Evolutionary conservation across 2,113 vertebrate species (phyloP), one percentile per base, ranked within the genome.

Genomic region (Nesoenas mayeri): DNA sequence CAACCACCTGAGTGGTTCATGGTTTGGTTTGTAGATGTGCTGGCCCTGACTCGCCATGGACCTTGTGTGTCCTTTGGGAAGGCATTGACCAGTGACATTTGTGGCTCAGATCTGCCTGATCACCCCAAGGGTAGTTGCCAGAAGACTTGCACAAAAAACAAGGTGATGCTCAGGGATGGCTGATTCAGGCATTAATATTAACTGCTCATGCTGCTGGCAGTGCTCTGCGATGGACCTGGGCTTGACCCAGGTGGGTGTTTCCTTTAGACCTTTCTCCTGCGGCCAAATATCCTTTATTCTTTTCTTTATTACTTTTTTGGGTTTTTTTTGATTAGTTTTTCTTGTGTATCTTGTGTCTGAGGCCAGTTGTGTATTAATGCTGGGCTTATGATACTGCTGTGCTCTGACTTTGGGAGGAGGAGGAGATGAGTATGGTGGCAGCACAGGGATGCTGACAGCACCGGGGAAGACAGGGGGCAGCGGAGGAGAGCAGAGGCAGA

Each of bases 401-500:
- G 56, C 26, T 91, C 34, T 74, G 83, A 19, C 61, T 83, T 78
- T 53, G 38, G 48, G 36, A 83, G 51, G 61, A 88, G 72, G 50
- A 74, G 44, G 48, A 74, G 66, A 15, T 54, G 77, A 21, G 40
- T 15, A 26, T 0, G 0, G 42, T n/a, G 48, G 79, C 75, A 90
- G 90, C 51, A 34, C 15, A 5, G 73, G 92, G 75, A 90, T 94
- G 85, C 56, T 70, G 72, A 66, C 69, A 50, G 82, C 85, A 86
- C 16, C 48, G 85, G 83, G 51, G 79, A 95, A 94, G 87, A 79
- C 73, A 96, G 91, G 79, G 92, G 85, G 88, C 94, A 92, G 90
- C 6, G 73, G 64, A 93, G 93, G 88, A 89, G 94, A 94, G 90
- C 74, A 32, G 87, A 96, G 96, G 88, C 57, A 87, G 91, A 87